A percentile compares a stretch with the other conserved stretches of the same genome.
These are phyloP conservation scores for Ageneiosus marmoratus DNA, from an alignment of 2,113 vertebrate species.

Conservation along the genomic window DNA sequence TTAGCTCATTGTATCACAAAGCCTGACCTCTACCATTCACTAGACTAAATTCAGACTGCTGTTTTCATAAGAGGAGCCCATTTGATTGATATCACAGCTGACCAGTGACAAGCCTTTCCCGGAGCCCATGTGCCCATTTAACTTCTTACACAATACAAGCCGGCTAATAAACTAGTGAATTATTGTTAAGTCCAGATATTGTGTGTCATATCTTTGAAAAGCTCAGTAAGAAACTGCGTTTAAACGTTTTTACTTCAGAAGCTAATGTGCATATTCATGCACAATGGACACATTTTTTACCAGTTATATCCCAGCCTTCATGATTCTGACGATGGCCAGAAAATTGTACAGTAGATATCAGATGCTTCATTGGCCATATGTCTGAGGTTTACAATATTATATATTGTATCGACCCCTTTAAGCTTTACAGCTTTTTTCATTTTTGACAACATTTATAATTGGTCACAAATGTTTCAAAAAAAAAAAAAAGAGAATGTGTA, in stretches of 20 bases:
- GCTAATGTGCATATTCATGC: background rate
- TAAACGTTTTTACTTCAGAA: background rate
- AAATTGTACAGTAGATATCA: background rate
- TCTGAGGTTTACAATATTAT: background rate
- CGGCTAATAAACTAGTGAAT: background rate
- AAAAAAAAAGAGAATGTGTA: background rate
- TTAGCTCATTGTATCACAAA: background rate
- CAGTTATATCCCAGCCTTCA: background rate
- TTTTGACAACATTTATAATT: conserved; percentile 1
- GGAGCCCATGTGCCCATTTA: background rate
- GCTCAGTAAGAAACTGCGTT: background rate
- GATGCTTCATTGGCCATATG: background rate
- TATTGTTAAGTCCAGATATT: background rate
- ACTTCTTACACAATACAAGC: background rate
- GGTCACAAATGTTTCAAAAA: background rate
- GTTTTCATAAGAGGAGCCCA: background rate
- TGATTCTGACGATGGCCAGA: background rate
- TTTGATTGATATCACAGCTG: background rate
- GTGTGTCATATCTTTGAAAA: background rate
- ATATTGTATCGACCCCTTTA: background rate
- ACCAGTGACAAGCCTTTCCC: background rate
- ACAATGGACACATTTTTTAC: background rate
- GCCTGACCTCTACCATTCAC: background rate
- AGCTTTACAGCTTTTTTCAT: background rate
- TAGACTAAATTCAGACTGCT: background rate